Evolutionary conservation across 2,113 vertebrate species (phyloP), one percentile per base, ranked within the genome.

Genomic region (Formicarius rufipectus): DNA sequence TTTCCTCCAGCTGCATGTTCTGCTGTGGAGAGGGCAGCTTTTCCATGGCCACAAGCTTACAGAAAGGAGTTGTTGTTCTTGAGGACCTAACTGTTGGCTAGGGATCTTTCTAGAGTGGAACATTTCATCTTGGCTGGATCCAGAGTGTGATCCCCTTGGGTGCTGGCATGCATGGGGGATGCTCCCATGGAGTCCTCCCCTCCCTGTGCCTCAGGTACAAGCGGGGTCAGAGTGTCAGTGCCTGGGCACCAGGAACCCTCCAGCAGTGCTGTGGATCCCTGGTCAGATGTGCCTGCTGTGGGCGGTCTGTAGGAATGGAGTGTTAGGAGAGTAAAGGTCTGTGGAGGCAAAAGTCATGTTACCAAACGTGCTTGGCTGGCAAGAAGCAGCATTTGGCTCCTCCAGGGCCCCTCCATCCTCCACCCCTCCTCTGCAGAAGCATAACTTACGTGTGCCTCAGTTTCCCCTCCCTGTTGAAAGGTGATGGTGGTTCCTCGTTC

Each of bases 171-270:
- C 31, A 7, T 18, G 35, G 33, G 31, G 28, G 17, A 21, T 35
- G 40, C 33, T 84, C 59, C 27, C 23, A 3, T 13, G 30, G 37
- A 14, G 12, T 53, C 13, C 22, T 63, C 9, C 25, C 42, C 23
- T 72, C 6, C 25, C 23, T 0, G 0, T 33, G 33, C 24, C 40
- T 50, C 7, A 11, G 30, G 33, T 62, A 14, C 3, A 0, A n/a
- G 49, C 39, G 10, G 19, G 30, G 45, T 72, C 73, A 45, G 62
- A 6, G 39, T 58, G 56, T 40, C 69, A 2, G 1, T 35, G 28
- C 25, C 37, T 16, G 35, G 64, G 76, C 69, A 66, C 77, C 2
- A 2, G 75, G 62, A 28, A 50, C 55, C 39, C 39, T 73, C 60
- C 2, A 1, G 49, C 37, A 58, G 68, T 4, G 0, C 58, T 31